These are phyloP conservation scores for Silurus glanis DNA, from an alignment of 2,113 vertebrate genomes.

Conservation along the genomic window DNA sequence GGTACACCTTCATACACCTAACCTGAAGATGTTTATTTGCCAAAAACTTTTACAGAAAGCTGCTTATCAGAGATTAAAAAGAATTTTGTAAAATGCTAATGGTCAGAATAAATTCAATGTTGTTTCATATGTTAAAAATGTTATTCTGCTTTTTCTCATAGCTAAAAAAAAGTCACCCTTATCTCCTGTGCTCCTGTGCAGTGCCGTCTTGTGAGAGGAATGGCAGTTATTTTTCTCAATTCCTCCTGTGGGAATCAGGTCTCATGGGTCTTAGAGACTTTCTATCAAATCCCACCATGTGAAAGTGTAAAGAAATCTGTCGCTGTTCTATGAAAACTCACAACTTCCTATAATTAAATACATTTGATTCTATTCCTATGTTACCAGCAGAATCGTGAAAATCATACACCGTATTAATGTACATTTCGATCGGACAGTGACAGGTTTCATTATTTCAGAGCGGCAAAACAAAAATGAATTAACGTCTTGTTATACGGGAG, in stretches of 20 bases:
- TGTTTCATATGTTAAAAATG: background rate
- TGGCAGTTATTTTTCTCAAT: conserved; percentile 2
- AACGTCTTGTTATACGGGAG: background rate
- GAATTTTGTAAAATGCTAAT: background rate
- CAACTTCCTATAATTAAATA: background rate
- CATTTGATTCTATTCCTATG: background rate
- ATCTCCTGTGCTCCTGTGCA: background rate
- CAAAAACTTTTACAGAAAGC: background rate
- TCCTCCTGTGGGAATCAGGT: conserved; percentile 4
- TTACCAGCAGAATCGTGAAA: background rate
- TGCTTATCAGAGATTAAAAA: background rate
- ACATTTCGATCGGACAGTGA: background rate
- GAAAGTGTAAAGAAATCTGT: conserved; percentile 9
- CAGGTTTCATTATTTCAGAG: background rate
- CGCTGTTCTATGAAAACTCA: background rate
- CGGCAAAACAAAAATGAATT: background rate
- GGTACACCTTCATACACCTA: background rate
- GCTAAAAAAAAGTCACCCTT: background rate
- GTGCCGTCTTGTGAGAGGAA: conserved; percentile 19
- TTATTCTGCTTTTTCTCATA: background rate
- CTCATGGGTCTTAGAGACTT: conserved; percentile 3
- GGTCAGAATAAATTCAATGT: background rate
- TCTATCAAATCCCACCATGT: conserved; percentile 15
- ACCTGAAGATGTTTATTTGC: background rate
- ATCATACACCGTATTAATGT: background rate